Conservation (phyloP, 2,113 vertebrate genomes). For the Noctilio leporinus region DNA sequence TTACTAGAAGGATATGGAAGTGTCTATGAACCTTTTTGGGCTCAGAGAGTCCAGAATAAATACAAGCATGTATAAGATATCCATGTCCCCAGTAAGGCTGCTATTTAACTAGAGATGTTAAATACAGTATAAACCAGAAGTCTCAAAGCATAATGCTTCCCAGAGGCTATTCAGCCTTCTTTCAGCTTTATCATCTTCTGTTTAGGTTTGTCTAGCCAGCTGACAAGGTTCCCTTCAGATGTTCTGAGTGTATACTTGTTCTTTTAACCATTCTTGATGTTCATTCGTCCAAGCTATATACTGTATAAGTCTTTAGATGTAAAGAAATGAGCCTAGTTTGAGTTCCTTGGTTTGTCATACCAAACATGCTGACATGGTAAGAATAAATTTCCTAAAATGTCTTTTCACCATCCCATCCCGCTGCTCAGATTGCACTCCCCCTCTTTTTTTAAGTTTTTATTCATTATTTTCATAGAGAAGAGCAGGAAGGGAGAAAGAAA, state of each 20-base stretch:
- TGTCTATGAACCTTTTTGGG: neutral
- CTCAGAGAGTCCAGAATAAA: neutral
- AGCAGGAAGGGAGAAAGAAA: too few species aligned
- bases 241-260: neutral
- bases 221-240: neutral
- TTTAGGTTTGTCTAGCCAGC: neutral
- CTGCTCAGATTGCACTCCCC: neutral
- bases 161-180: neutral
- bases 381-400: neutral
- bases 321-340: neutral
- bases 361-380: neutral
- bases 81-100: neutral
- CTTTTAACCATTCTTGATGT: neutral
- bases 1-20: neutral
- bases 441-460: too few species aligned
- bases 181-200: neutral
- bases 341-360: neutral
- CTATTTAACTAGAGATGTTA: neutral
- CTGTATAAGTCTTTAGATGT: neutral
- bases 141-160: neutral
- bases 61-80: neutral
- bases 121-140: neutral
- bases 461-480: too few species aligned
- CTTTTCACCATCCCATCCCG: neutral
- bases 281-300: neutral